Conservation (phyloP, 2,113 vertebrate genomes). For the Noturus placidus region DNA sequence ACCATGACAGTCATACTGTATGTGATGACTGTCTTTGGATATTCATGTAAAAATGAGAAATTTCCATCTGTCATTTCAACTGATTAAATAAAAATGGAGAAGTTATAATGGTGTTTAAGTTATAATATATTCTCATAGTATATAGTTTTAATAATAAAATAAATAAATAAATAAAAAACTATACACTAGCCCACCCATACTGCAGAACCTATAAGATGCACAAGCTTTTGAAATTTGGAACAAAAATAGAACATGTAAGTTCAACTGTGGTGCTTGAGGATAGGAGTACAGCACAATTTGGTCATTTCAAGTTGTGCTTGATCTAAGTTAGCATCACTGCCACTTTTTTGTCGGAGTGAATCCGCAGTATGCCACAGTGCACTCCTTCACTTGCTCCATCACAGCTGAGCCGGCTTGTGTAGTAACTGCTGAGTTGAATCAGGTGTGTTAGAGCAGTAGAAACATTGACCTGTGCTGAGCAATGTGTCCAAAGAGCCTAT, state of each 20-base stretch:
- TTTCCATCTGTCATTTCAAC: not conserved
- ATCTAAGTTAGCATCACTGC: not conserved
- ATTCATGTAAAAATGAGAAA: not conserved
- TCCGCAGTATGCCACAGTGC: not conserved
- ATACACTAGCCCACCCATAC: not conserved
- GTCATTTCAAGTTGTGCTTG: not conserved
- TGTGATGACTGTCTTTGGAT: not conserved
- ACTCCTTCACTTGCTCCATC: not conserved
- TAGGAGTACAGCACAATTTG: not conserved
- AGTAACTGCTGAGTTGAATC: constrained; percentile 11
- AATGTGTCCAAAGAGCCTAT: not conserved
- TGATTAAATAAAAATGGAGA: not conserved
- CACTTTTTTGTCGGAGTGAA: not conserved
- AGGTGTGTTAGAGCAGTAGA: constrained; percentile 16
- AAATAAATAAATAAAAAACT: no score
- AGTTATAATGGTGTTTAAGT: not conserved
- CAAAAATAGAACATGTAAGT: not conserved
- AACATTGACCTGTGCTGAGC: constrained; percentile 13
- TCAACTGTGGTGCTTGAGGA: not conserved
- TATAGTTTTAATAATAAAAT: not conserved
- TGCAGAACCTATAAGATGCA: not conserved
- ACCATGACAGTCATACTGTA: no score
- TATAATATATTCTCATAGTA: not conserved
- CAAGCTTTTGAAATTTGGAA: not conserved
- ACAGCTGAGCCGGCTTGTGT: constrained; percentile 8